Evolutionary conservation across 1,140 invertebrate species (phyloP), one percentile per base, ranked within the genome.

Genomic region (Probaryconus sp.): DNA sequence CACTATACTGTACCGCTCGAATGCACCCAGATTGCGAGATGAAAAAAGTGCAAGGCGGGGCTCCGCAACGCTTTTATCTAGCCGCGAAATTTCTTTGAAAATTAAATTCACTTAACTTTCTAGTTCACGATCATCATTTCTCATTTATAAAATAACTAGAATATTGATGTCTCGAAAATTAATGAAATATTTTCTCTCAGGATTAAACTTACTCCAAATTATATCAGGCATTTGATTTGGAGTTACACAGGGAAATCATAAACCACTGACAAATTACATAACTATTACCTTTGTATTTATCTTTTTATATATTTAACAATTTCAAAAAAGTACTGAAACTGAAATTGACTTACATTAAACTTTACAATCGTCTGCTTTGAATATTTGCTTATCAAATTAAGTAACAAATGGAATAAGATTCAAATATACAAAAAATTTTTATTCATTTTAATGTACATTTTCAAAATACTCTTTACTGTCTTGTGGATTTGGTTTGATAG

Each of bases 401-500:
- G n/a, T n/a, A n/a, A 50, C 9, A 17, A 21, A 3, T 2, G 1
- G 1, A 47, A 18, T 10, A 30, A 47, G 14, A 5, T 10, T 31
- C 14, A 47, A 31, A 20, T 5, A 21, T 37, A 51, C n/a, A 24
- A 37, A 9, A 13, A 0, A n/a, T 6, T 7, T 11, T 21, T 6
- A 37, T 3, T n/a, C 20, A 24, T 20, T 16, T 78, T 82, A 89
- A 63, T 89, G 86, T 43, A 89, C 87, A 64, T 90, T 91, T 67
- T 91, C 85, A 81, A 95, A 96, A 84, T 95, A 96, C 76, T 94
- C 89, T 80, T 93, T 93, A 63, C 93, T 94, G n/a, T 91, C 92
- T 47, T 91, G 90, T 0, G 94, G 93, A 85, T 93, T 92, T 0
- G 94, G 94, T 83, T 95, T 95, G 42, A 96, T 96, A 11, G 94